Base-by-base conservation (phyloP, 2,888 invertebrate species). In the Phania funesta region DNA sequence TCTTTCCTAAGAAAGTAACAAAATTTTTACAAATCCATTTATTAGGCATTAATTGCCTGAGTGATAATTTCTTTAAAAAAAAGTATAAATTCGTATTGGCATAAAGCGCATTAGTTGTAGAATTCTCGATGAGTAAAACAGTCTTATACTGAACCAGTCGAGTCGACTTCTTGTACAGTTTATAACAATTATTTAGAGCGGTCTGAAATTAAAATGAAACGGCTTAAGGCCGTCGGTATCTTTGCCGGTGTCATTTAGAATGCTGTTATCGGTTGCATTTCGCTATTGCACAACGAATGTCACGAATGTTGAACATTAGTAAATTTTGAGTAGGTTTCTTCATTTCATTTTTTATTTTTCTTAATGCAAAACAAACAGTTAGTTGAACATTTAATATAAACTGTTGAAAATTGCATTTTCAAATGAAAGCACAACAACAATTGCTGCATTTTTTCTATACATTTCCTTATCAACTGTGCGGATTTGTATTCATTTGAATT, bases 381-480 rank as follows among this genome's bases (percentile, higher is more conserved):
- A 54, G 38, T 41, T 70, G 60, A 70, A 68, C 75, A 65, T 75
- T 75, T 68, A 68, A 73, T 68, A 74, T 71, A 65, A 71, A 64
- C 74, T 78, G 83, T 78, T 77, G 77, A 60, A 76, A 77, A 81
- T 81, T 77, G 67, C 73, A 81, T 81, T 81, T 81, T 77, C 76
- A 77, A 81, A 75, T 80, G 78, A 78, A 78, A 68, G 67, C 67
- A 64, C 77, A 77, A 67, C 77, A 62, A 81, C 81, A 81, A 81
- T 73, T 67, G 71, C 60, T 77, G 77, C 76, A n/a, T 76, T 77
- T 82, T 80, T 65, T 62, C 76, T 70, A 79, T 84, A 85, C 87
- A 87, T 86, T 88, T 87, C 86, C 84, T 41, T 13, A 29, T 7
- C 22, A 67, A 16, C 62, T 81, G 44, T 18, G 35, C 67, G 56